A percentile compares a stretch with the other conserved stretches of the same genome.
Conservation (phyloP, 2,888 invertebrate species). For the Malacosoma neustria region DNA sequence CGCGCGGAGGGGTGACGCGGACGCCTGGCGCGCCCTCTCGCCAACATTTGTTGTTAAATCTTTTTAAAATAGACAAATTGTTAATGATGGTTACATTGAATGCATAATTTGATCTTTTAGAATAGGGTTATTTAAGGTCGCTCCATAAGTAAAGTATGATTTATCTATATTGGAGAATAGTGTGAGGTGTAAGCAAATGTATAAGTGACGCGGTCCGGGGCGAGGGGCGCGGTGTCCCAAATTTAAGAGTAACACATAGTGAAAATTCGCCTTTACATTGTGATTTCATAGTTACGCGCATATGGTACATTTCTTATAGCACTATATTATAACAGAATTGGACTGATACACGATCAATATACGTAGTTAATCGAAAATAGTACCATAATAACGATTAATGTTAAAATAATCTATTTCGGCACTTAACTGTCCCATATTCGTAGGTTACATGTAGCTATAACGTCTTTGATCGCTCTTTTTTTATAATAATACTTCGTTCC, state of each 20-base stretch:
- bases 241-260: conserved; percentile 57
- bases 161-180: conserved; percentile 64
- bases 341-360: conserved; percentile 55
- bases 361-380: conserved; percentile 55
- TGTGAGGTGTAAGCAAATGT: conserved; percentile 58
- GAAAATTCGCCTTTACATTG: conserved; percentile 57
- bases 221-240: conserved; percentile 62
- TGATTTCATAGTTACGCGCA: conserved; percentile 66
- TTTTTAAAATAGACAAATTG: conserved; percentile 63
- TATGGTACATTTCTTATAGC: conserved; percentile 62
- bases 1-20: conserved; percentile 30
- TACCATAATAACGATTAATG: conserved; percentile 38
- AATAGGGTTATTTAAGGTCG: conserved; percentile 74
- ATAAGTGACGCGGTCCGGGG: conserved; percentile 57
- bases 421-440: conserved; percentile 39
- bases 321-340: conserved; percentile 49
- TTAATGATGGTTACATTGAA: conserved; percentile 54
- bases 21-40: conserved; percentile 24
- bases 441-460: conserved; percentile 55
- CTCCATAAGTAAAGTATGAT: conserved; percentile 72
- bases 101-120: conserved; percentile 72
- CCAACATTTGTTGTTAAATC: conserved; percentile 61
- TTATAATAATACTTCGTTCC: conserved; percentile 51
- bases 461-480: conserved; percentile 30
- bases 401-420: conserved; percentile 45